Evolutionary conservation across 2,113 vertebrate species (phyloP).

Genomic region (Chaetorhynchus papuensis): DNA sequence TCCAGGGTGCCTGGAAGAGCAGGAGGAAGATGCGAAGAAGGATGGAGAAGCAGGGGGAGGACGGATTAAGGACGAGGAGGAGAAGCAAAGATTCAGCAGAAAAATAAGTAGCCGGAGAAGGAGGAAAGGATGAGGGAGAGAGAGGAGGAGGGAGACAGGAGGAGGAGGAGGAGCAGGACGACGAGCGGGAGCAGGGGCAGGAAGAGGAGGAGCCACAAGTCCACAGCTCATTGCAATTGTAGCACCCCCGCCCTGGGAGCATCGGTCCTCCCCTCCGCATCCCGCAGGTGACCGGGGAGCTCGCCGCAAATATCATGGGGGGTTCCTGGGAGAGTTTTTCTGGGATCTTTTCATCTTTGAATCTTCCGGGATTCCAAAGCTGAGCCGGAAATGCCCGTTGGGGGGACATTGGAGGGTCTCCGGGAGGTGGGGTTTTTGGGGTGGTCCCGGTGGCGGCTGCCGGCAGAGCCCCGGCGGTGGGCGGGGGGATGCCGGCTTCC

Average conservation of each 20-base stretch:
- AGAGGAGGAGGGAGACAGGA: no score
- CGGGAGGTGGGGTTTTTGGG: no score
- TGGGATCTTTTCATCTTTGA: background rate
- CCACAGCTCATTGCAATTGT: background rate
- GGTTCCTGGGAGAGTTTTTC: background rate
- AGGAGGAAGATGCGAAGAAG: background rate
- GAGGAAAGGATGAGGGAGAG: background rate
- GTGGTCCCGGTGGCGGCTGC: background rate
- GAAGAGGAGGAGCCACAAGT: background rate
- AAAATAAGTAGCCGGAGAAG: accelerated
- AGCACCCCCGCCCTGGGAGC: no score
- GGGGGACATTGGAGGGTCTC: background rate
- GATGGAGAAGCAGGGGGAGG: background rate
- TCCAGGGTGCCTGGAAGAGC: background rate
- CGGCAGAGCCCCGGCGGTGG: background rate
- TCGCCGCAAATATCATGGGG: background rate
- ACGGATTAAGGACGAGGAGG: background rate
- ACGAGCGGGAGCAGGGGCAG: background rate
- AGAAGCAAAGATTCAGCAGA: background rate
- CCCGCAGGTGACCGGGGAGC: background rate
- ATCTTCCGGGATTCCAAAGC: background rate
- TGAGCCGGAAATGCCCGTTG: background rate
- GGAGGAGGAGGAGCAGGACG: background rate
- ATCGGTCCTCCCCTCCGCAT: no score
- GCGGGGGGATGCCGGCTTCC: background rate